Conservation (phyloP, 2,888 invertebrate genomes). For the Tipula unca region DNA sequence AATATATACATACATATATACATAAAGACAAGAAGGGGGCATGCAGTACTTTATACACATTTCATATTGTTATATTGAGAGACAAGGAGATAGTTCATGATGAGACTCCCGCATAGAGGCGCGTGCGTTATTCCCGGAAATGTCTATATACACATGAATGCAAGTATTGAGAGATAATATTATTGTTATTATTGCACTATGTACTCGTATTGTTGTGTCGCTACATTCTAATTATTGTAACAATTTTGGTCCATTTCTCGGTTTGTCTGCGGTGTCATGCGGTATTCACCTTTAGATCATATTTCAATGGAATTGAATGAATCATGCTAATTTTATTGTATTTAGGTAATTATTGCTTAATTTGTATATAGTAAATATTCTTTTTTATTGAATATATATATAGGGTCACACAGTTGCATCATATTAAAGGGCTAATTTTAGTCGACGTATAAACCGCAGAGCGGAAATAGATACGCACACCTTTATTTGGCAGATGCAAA, state of each 20-base stretch:
- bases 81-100: not conserved
- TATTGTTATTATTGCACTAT: not conserved
- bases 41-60: not conserved
- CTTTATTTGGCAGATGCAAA: not conserved
- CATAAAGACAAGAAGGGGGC: not conserved
- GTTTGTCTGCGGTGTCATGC: not conserved
- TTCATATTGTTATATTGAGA: not conserved
- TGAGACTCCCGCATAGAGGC: conserved; percentile 30
- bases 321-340: not conserved
- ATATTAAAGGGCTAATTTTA: not conserved
- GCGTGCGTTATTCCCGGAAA: conserved; percentile 27
- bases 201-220: not conserved
- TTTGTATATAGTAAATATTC: not conserved
- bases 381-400: not conserved
- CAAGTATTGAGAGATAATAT: not conserved
- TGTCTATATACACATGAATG: not conserved
- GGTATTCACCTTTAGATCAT: not conserved
- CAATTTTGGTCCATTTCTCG: not conserved
- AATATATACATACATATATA: too few species aligned
- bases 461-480: not conserved
- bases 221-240: not conserved
- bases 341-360: not conserved
- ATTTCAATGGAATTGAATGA: not conserved
- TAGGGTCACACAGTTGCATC: not conserved
- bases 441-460: not conserved